Evolutionary conservation across 2,113 vertebrate species (phyloP).

Genomic region (Dipodomys merriami): DNA sequence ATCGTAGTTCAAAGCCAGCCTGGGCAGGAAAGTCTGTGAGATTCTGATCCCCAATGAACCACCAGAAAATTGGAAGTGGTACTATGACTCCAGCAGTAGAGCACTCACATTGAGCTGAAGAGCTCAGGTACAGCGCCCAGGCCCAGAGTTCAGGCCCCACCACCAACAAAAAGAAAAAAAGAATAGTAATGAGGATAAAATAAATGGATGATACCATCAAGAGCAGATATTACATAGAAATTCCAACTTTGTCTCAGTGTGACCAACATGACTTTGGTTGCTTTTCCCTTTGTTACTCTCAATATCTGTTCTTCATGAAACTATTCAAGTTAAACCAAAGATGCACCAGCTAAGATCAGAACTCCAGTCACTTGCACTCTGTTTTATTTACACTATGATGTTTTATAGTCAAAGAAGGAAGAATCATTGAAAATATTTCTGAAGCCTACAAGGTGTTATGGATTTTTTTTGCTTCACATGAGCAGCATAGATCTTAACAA

Average conservation of each 20-base stretch:
- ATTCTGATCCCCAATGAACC: too few relatives aligned
- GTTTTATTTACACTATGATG: not conserved
- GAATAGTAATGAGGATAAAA: not conserved
- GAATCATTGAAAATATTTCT: not conserved
- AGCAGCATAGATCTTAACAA: slow-evolving; percentile 3
- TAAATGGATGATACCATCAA: not conserved
- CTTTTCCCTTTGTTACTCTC: not conserved
- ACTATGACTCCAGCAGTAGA: too few relatives aligned
- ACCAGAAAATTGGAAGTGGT: too few relatives aligned
- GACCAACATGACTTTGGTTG: not conserved
- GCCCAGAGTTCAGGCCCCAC: too few relatives aligned
- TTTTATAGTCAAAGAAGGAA: slow-evolving; percentile 13
- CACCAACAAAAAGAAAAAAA: not conserved
- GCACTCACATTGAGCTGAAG: too few relatives aligned
- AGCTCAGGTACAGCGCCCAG: too few relatives aligned
- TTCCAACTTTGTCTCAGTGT: not conserved
- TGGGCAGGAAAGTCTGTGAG: too few relatives aligned
- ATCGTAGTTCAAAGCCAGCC: too few relatives aligned
- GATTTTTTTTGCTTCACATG: not conserved
- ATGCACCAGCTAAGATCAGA: not conserved
- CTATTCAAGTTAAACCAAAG: not conserved
- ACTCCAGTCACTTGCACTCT: not conserved
- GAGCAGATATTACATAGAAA: not conserved
- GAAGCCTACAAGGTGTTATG: not conserved
- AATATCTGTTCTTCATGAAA: not conserved